These are phyloP conservation scores for Pangasius larnaudii DNA, from an alignment of 2,797 vertebrate genomes.

Conservation along the genomic window DNA sequence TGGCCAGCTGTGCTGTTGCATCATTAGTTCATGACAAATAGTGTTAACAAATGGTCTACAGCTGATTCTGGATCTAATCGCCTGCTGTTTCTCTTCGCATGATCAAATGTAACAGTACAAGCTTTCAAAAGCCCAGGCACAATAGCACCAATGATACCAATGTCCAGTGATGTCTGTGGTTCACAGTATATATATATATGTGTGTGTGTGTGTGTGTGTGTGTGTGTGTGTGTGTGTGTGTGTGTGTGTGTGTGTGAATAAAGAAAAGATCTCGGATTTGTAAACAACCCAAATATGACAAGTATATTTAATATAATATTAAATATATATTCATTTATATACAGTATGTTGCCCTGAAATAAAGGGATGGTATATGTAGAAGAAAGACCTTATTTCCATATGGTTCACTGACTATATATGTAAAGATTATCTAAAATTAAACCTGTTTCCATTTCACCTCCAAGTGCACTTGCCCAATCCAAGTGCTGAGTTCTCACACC, in stretches of 20 bases:
- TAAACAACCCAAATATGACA: neutral
- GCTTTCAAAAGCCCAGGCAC: neutral
- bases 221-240: no score
- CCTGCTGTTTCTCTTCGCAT: neutral
- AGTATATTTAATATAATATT: neutral
- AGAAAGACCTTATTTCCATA: neutral
- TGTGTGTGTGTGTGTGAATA: no score
- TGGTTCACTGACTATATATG: neutral
- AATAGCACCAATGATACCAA: neutral
- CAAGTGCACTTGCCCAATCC: neutral
- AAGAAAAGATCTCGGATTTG: neutral
- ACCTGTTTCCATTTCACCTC: neutral
- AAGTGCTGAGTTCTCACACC: neutral
- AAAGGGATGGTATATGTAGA: neutral
- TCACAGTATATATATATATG: neutral
- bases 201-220: no score
- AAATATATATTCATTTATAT: neutral
- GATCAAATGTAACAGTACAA: neutral
- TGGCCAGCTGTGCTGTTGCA: constrained; percentile 22
- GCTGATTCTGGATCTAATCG: neutral
- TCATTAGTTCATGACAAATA: constrained; percentile 17
- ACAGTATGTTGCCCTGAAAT: neutral
- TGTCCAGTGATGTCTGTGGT: neutral
- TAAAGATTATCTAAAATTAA: neutral
- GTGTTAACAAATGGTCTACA: constrained; percentile 1